Percentiles rank a stretch among this genome's conserved stretches.
Conservation (phyloP, 2,888 invertebrate genomes). For the Andrena camellia region DNA sequence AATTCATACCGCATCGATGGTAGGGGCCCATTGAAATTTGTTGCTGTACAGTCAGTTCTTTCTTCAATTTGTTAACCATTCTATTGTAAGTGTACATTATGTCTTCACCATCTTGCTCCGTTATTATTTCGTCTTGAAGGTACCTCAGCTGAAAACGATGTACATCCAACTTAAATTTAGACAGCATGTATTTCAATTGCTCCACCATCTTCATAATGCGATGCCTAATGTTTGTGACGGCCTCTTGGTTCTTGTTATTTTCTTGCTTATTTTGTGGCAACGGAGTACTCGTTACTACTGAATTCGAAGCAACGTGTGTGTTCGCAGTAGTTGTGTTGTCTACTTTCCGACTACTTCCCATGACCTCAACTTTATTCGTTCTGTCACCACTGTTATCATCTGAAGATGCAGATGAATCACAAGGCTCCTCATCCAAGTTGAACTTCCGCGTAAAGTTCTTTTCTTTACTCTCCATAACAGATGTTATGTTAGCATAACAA, state of each 20-base stretch:
- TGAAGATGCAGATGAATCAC: no score
- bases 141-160: background rate
- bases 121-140: background rate
- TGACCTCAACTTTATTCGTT: no score
- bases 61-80: constrained; percentile 23
- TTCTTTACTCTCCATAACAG: no score
- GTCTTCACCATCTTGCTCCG: background rate
- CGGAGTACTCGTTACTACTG: background rate
- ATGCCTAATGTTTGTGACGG: background rate
- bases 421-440: no score
- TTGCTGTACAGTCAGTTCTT: constrained; percentile 18
- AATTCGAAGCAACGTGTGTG: background rate
- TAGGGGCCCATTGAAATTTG: background rate
- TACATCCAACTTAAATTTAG: background rate
- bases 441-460: no score
- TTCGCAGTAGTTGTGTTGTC: no score
- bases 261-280: background rate
- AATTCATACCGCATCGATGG: background rate
- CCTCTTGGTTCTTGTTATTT: background rate
- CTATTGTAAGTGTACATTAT: background rate
- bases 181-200: background rate
- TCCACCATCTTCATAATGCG: background rate
- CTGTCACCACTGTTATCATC: no score
- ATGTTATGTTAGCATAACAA: no score
- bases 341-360: no score